Base-by-base conservation (phyloP, 2,113 vertebrate genomes). In the Geococcyx californianus region DNA sequence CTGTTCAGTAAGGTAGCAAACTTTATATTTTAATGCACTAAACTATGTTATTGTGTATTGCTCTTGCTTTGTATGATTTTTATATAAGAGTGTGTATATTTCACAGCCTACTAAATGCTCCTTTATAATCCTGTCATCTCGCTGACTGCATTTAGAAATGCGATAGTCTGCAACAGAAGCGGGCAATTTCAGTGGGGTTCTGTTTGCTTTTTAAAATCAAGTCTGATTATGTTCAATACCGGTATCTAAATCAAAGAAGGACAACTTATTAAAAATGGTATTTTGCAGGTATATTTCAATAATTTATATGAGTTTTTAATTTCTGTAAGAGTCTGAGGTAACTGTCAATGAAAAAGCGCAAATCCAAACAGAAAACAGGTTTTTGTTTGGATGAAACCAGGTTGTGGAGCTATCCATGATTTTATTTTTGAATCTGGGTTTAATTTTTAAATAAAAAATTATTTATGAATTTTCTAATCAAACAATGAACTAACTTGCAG, bases 401-500 rank as follows among this genome's bases (percentile, higher is more conserved):
- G 21, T 31, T 85, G 67, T 56, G 49, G n/a, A 81, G 60, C 86
- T 44, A 95, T 85, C 82, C 18, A 28, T 55, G 54, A 94, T 89
- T 92, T 85, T 42, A 2, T 12, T 70, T 90, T 75, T 67, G 23
- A 85, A 80, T 52, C 26, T n/a, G 11, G 33, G 69, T 63, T 74
- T 87, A 11, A 87, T 74, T 82, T 92, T 16, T 70, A 63, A 93
- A 62, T 84, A 81, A 47, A 79, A 87, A 77, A 85, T 49, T 7
- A 34, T 83, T 24, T 49, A 11, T 49, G 47, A 38, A 75, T 81
- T 96, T 96, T 94, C 77, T 84, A 92, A 75, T 97, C 83, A 96
- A 94, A 93, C 44, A 93, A 89, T 47, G 54, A 68, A 85, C 67
- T 88, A 93, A 70, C 62, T 93, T 95, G 83, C 38, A 95, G 79